A percentile compares a stretch with the other conserved stretches of the same genome.
Evolutionary conservation across 2,113 vertebrate genomes (phyloP).

Genomic region (Odocoileus hemionus): DNA sequence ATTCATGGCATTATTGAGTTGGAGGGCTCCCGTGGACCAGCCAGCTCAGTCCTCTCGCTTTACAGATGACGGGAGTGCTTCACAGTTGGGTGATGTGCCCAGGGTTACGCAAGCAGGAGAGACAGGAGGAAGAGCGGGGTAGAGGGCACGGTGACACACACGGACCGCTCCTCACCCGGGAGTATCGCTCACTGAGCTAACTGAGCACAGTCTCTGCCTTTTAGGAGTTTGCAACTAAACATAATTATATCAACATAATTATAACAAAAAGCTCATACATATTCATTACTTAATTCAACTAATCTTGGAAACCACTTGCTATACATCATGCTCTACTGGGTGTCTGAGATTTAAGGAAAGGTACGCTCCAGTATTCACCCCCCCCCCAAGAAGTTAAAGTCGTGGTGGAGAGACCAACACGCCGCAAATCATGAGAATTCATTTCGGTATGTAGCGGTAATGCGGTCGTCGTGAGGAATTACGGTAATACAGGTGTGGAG

Average conservation of each 20-base stretch:
- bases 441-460: fast-evolving
- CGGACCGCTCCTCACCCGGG: fast-evolving
- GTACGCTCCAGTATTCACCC: not conserved
- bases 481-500: fast-evolving
- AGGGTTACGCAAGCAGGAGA: fast-evolving
- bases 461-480: not conserved
- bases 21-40: not conserved
- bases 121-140: fast-evolving
- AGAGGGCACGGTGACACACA: fast-evolving
- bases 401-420: not conserved
- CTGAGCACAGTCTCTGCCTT: not conserved
- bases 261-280: not conserved
- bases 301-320: not conserved
- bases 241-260: not conserved
- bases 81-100: fast-evolving
- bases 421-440: fast-evolving
- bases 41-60: fast-evolving
- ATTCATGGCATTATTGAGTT: not conserved
- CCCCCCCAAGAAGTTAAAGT: too few relatives aligned
- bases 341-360: not conserved
- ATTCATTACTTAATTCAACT: not conserved
- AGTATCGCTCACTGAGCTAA: not conserved
- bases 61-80: fast-evolving
- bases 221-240: not conserved
- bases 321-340: not conserved